Percentiles rank a stretch among this genome's conserved stretches.
Conservation (phyloP, 2,113 vertebrate species). For the Elachura formosa region DNA sequence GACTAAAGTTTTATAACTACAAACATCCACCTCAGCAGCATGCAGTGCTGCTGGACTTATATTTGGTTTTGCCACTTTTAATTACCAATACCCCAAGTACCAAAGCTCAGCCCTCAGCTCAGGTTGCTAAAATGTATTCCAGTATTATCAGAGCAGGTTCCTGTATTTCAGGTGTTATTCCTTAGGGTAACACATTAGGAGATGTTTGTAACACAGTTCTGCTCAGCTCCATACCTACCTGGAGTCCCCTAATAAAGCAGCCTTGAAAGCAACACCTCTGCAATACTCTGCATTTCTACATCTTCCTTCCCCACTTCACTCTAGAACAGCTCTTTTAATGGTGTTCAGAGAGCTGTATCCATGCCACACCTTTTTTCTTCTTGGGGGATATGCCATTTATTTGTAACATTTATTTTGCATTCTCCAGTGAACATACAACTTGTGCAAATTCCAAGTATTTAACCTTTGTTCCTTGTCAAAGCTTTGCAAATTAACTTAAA, state of each 20-base stretch:
- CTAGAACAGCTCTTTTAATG: not conserved
- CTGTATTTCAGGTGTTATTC: not conserved
- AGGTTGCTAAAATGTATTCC: not conserved
- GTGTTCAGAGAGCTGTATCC: not conserved
- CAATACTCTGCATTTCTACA: not conserved
- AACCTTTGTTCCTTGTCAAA: not conserved
- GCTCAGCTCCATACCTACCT: not conserved
- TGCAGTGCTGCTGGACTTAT: not conserved
- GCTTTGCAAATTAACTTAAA: constrained; percentile 27
- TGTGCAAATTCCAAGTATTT: constrained; percentile 30
- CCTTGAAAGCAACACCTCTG: not conserved
- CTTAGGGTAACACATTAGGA: not conserved
- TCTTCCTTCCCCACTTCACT: not conserved
- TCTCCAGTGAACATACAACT: not conserved
- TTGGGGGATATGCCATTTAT: not conserved
- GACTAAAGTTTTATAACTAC: not conserved
- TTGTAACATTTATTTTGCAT: not conserved
- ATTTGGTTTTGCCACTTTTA: not conserved
- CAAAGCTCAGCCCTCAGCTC: not conserved
- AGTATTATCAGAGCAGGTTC: not conserved
- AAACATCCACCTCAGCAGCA: rapidly evolving
- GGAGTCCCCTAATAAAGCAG: not conserved
- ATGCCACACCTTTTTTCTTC: not conserved
- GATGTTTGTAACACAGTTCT: not conserved
- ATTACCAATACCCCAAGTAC: not conserved